Evolutionary conservation across 2,113 vertebrate genomes (phyloP).

Genomic region (Peucedramus taeniatus): DNA sequence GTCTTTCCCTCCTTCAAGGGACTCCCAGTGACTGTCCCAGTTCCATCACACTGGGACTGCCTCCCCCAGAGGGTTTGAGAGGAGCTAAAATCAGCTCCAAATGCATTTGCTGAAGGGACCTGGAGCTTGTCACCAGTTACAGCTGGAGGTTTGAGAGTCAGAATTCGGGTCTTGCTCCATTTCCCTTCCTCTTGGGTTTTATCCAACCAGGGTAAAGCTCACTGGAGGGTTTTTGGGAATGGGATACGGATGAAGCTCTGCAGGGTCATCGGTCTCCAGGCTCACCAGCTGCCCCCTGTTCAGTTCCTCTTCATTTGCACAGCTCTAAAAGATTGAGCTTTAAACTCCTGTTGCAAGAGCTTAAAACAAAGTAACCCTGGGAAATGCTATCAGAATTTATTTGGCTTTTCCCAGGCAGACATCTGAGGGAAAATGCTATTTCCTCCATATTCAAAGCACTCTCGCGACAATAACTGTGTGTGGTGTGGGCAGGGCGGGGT

Average conservation of each 20-base stretch:
- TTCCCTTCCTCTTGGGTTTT: not conserved
- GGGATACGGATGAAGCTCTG: accelerated
- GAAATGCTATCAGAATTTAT: not conserved
- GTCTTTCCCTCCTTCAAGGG: not conserved
- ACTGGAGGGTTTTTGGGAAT: not conserved
- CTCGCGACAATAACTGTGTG: not conserved
- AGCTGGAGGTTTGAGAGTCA: not conserved
- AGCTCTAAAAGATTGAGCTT: not conserved
- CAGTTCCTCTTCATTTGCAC: not conserved
- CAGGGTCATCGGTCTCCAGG: not conserved
- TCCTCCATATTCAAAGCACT: not conserved
- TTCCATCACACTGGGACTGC: not conserved
- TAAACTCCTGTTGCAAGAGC: not conserved
- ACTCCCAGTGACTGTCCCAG: not conserved
- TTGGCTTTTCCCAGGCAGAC: not conserved
- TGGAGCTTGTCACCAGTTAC: not conserved
- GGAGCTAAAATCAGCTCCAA: not conserved
- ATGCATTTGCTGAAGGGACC: not conserved
- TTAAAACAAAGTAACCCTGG: not conserved
- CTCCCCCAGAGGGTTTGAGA: not conserved
- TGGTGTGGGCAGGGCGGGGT: accelerated
- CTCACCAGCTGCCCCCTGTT: not conserved
- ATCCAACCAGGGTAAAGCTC: not conserved
- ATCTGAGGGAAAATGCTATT: not conserved
- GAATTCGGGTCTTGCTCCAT: not conserved